Conservation (phyloP, 1,140 invertebrate species). For the Pogonomyrmex barbatus region DNA sequence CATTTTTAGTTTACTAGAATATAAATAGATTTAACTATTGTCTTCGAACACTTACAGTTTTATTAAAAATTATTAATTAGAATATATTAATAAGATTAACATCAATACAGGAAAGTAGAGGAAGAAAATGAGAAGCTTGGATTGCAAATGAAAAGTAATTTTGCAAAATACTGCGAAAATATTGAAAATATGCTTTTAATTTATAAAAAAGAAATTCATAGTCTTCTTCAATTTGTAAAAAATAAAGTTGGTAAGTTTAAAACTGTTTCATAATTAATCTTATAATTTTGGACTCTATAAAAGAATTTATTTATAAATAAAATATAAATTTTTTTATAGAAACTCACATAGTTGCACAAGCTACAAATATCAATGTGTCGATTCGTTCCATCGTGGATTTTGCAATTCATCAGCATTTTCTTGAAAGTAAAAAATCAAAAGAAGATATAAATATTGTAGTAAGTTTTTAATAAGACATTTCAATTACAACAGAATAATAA, state of each 20-base stretch:
- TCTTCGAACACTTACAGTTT: background rate
- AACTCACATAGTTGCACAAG: slow-evolving; percentile 66
- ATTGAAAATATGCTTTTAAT: slow-evolving; percentile 76
- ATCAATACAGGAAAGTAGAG: slow-evolving; percentile 80
- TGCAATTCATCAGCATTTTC: slow-evolving; percentile 62
- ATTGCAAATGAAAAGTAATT: slow-evolving; percentile 76
- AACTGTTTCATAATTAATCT: slow-evolving; percentile 11
- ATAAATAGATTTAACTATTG: background rate
- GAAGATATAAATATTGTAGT: slow-evolving; percentile 73
- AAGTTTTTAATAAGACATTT: slow-evolving; percentile 63
- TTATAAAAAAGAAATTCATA: slow-evolving; percentile 76
- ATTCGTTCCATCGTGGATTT: slow-evolving; percentile 73
- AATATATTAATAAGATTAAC: slow-evolving; percentile 73
- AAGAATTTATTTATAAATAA: slow-evolving; percentile 16
- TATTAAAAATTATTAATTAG: background rate
- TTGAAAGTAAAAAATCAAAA: slow-evolving; percentile 64
- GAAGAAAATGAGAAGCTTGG: slow-evolving; percentile 79
- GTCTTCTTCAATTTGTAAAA: slow-evolving; percentile 76
- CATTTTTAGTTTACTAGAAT: too few species aligned
- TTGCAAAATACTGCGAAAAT: slow-evolving; percentile 72
- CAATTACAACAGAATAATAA: background rate
- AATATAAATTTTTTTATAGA: slow-evolving; percentile 57
- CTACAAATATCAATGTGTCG: slow-evolving; percentile 65
- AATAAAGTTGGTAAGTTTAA: slow-evolving; percentile 74
- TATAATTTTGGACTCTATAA: background rate